Conservation (phyloP, 2,113 vertebrate species). For the Paramormyrops kingsleyae region DNA sequence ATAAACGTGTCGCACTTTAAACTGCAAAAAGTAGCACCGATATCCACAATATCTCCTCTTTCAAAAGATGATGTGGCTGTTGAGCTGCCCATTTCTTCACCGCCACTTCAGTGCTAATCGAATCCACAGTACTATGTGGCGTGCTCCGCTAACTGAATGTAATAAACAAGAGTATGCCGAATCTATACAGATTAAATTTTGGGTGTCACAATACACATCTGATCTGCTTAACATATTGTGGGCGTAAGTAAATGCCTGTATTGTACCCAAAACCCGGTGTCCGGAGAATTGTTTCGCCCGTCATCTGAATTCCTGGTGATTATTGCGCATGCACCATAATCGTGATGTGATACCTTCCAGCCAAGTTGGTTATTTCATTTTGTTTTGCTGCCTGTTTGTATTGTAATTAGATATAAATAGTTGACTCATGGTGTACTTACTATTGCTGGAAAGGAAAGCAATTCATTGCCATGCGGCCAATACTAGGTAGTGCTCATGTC, state of each 20-base stretch:
- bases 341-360: neutral
- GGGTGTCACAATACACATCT: neutral
- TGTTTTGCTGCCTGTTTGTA: neutral
- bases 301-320: neutral
- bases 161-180: neutral
- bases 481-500: neutral
- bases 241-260: neutral
- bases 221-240: neutral
- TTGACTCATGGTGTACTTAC: neutral
- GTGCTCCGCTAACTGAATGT: neutral
- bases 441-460: neutral
- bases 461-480: neutral
- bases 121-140: neutral
- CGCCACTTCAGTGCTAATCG: neutral
- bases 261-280: neutral
- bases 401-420: neutral
- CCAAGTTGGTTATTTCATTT: neutral
- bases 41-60: too few species aligned
- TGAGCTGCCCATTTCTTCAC: neutral
- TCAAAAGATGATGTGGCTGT: too few species aligned
- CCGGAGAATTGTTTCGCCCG: neutral
- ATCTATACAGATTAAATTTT: neutral
- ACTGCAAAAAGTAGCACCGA: neutral
- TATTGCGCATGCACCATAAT: neutral
- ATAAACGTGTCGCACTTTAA: neutral